phyloP scores from a whole-genome alignment of 2,797 vertebrate genomes.

The Micromesistius poutassou region DNA sequence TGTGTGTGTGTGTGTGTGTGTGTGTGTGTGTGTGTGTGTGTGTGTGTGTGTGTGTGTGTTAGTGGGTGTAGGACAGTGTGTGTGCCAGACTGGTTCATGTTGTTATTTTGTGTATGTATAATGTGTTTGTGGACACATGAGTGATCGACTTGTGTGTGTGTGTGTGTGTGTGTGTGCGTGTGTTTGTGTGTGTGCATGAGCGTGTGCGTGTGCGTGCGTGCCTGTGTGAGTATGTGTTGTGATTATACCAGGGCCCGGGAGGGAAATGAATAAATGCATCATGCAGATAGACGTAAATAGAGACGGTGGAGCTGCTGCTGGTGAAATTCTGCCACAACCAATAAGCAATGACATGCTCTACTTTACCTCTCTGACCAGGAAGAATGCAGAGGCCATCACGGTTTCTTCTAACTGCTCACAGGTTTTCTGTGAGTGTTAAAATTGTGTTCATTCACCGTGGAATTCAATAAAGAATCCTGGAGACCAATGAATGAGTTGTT shows the following conservation, averaged over 20 bases:
- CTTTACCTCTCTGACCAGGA: neutral
- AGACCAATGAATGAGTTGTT: neutral
- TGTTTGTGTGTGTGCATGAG: constrained; percentile 6
- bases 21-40: constrained; percentile 6
- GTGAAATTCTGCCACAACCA: constrained; percentile 6
- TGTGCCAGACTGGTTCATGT: too few species aligned
- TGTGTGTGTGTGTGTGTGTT: too few species aligned
- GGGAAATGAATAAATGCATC: constrained; percentile 9
- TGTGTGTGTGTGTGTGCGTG: neutral
- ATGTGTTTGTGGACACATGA: too few species aligned
- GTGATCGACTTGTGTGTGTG: neutral
- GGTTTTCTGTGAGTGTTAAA: neutral
- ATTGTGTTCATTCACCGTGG: neutral
- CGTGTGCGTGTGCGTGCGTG: neutral
- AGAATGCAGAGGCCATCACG: neutral
- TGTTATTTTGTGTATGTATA: too few species aligned
- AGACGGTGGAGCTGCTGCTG: constrained; percentile 3
- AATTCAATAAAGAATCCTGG: neutral
- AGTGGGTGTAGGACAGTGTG: too few species aligned
- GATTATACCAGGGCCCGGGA: neutral
- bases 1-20: constrained; percentile 16
- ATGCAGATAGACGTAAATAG: constrained; percentile 42
- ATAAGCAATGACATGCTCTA: neutral
- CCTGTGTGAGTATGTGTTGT: neutral
- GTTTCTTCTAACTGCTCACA: neutral